Percentiles rank a stretch among this genome's conserved stretches.
Evolutionary conservation across 2,113 vertebrate species (phyloP).

Genomic region (Equus quagga): DNA sequence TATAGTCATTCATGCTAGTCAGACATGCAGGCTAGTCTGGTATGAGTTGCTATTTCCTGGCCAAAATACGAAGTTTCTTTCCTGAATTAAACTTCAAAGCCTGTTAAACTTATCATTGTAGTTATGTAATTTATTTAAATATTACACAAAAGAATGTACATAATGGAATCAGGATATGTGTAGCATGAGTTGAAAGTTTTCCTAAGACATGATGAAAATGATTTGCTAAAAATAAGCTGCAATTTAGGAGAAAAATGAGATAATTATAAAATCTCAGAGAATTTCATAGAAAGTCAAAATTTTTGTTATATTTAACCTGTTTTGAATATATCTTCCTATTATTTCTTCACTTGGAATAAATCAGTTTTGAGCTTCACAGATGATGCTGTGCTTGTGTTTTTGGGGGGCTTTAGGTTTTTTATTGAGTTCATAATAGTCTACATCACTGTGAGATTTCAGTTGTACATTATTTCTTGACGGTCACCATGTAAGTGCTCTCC

Average conservation of each 20-base stretch:
- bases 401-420: too few relatives aligned
- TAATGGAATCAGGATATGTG: neutral
- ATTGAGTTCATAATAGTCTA: too few relatives aligned
- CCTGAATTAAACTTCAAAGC: neutral
- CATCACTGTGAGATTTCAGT: too few relatives aligned
- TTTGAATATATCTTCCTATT: neutral
- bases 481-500: too few relatives aligned
- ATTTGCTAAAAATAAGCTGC: neutral
- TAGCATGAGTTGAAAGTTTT: neutral
- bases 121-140: neutral
- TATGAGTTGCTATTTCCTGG: neutral
- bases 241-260: neutral
- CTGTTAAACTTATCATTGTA: neutral
- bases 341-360: neutral
- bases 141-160: neutral
- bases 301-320: neutral
- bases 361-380: too few relatives aligned
- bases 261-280: neutral
- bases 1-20: neutral
- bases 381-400: neutral
- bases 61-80: neutral
- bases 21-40: neutral
- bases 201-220: neutral
- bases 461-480: too few relatives aligned
- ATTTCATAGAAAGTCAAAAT: neutral